A percentile compares a stretch with the other conserved stretches of the same genome.
Conservation (phyloP, 2,797 vertebrate species). For the Antennarius maculatus region DNA sequence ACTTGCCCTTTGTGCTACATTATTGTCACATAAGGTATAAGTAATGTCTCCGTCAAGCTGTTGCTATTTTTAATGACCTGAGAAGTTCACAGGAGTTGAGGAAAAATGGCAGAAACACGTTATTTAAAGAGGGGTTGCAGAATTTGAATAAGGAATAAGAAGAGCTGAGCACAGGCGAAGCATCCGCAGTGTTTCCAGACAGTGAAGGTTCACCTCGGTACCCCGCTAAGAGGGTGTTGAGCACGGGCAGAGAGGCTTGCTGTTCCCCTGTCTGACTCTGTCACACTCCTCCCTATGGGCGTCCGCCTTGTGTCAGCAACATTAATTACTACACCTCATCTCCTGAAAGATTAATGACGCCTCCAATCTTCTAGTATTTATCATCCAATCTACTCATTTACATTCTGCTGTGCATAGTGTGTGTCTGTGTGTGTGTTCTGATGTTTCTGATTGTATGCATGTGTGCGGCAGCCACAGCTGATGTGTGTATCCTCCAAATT, state of each 20-base stretch:
- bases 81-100: constrained; percentile 1
- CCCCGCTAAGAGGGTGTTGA: constrained; percentile 57
- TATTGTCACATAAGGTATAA: not conserved
- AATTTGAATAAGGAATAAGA: constrained; percentile 23
- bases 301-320: constrained; percentile 70
- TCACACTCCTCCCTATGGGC: constrained; percentile 64
- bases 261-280: constrained; percentile 66
- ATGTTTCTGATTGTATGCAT: not conserved
- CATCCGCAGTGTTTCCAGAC: constrained; percentile 42
- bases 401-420: constrained; percentile 36
- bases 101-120: not conserved
- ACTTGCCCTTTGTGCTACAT: constrained; percentile 13
- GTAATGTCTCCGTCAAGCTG: constrained; percentile 10
- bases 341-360: constrained; percentile 73
- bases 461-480: constrained; percentile 7
- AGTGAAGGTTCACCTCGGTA: constrained; percentile 57
- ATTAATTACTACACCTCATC: constrained; percentile 75
- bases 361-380: constrained; percentile 53
- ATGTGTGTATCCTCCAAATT: constrained; percentile 11
- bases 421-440: constrained; percentile 4
- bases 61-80: constrained; percentile 16
- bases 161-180: constrained; percentile 20
- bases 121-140: not conserved
- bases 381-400: constrained; percentile 67
- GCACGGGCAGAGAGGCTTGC: constrained; percentile 48